Percentiles rank a stretch among this genome's conserved stretches.
These are phyloP conservation scores for Odontesthes bonariensis DNA, from an alignment of 2,113 vertebrate species.

Conservation along the genomic window DNA sequence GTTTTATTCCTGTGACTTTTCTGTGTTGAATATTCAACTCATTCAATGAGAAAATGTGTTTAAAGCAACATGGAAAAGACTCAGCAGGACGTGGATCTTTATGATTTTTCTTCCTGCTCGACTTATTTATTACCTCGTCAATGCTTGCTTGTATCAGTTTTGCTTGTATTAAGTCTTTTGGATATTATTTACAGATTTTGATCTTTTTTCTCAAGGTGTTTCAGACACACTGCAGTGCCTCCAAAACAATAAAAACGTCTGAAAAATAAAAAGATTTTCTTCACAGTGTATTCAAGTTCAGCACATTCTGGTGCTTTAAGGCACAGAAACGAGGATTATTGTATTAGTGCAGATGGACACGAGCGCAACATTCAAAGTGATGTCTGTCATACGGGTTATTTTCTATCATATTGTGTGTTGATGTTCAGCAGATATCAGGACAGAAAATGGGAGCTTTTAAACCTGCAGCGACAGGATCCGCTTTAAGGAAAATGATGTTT, in stretches of 20 bases:
- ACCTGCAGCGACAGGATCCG: no score
- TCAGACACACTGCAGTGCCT: neutral
- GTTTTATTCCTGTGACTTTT: conserved; percentile 15
- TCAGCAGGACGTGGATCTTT: neutral
- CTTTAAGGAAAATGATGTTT: no score
- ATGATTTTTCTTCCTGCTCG: neutral
- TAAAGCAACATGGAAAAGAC: conserved; percentile 8
- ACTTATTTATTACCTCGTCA: neutral
- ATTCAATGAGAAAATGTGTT: neutral
- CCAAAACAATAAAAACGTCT: neutral
- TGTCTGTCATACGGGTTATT: no score
- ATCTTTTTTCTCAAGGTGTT: neutral
- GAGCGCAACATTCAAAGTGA: no score
- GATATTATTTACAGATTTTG: neutral
- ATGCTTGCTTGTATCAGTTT: neutral
- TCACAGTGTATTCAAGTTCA: neutral
- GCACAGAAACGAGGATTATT: no score
- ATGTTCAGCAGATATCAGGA: no score
- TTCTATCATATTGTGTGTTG: no score
- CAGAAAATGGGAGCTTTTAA: no score
- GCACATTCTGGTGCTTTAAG: no score
- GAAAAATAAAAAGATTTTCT: neutral
- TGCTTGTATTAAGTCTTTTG: no score
- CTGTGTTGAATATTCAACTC: neutral
- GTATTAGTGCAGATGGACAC: no score